Base-by-base conservation (phyloP, 2,888 invertebrate genomes). In the Gymnoscelis rufifasciata region DNA sequence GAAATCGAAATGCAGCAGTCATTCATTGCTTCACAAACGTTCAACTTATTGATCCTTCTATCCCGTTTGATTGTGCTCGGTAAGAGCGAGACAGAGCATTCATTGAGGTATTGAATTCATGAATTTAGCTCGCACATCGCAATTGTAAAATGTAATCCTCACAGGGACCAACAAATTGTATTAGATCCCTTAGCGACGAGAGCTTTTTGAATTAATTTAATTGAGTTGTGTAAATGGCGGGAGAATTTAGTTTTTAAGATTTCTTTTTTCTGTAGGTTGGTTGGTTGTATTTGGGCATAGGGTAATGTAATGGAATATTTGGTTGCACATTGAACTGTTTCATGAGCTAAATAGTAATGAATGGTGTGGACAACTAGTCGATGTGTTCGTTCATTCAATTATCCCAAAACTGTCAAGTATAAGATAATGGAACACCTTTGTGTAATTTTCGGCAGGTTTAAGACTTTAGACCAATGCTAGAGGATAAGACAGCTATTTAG, bases 401-500 rank as follows among this genome's bases (percentile, higher is more conserved):
- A 36, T 44, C 28, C 38, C 37, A 45, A 42, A 52, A 42, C 36
- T 30, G 41, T 30, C 38, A 48, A 50, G 47, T 54, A 52, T 51
- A 42, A 14, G 47, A 49, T 51, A 38, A 15, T 39, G 40, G 38
- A 48, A 26, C 30, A 37, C 40, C 41, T 38, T 28, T 38, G 19
- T 33, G 31, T 38, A 46, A 50, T 51, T 49, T 43, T 47, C 47
- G 38, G 41, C 24, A 43, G 47, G 38, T 11, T 31, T 50, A 26
- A 28, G 37, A 19, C 15, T 26, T 27, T 38, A 40, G 29, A 47
- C 24, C 35, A 30, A 38, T 47, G 27, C 26, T 44, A 41, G 24
- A 42, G 7, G 24, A 36, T 13, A 33, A 40, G 13, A 27, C 36
- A 41, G 38, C 19, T 2, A 39, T 29, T 12, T 40, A 27, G 6